Percentiles rank a stretch among this genome's conserved stretches.
Conservation (phyloP, 2,113 vertebrate genomes). For the Mesembrinibis cayennensis region DNA sequence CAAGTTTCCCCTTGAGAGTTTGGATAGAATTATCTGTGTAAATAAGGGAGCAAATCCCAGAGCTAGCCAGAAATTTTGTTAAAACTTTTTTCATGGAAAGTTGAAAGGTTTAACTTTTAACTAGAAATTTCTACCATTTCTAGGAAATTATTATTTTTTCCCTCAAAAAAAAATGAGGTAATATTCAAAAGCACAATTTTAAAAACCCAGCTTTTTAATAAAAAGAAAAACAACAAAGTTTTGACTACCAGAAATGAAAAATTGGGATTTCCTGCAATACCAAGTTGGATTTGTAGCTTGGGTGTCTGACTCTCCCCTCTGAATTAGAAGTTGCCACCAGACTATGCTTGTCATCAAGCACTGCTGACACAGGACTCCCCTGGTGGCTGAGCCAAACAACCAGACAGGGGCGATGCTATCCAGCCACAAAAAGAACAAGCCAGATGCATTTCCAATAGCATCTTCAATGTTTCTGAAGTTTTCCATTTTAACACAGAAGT, state of each 20-base stretch:
- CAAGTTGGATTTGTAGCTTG: not conserved
- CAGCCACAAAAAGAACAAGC: not conserved
- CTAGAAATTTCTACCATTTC: not conserved
- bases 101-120: not conserved
- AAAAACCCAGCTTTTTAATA: not conserved
- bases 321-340: not conserved
- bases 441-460: not conserved
- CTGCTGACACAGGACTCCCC: not conserved
- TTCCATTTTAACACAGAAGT: not conserved
- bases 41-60: not conserved
- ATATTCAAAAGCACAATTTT: not conserved
- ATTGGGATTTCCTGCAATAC: not conserved
- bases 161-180: not conserved
- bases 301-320: not conserved
- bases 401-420: not conserved
- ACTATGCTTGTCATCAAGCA: not conserved
- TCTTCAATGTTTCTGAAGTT: not conserved
- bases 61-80: not conserved
- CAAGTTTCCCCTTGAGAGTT: not conserved
- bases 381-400: not conserved
- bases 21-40: not conserved
- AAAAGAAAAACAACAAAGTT: accelerated
- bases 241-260: not conserved
- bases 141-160: not conserved
- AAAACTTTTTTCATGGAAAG: not conserved